Conservation (phyloP, 2,888 invertebrate genomes). For the Pseudococcus longispinus region DNA sequence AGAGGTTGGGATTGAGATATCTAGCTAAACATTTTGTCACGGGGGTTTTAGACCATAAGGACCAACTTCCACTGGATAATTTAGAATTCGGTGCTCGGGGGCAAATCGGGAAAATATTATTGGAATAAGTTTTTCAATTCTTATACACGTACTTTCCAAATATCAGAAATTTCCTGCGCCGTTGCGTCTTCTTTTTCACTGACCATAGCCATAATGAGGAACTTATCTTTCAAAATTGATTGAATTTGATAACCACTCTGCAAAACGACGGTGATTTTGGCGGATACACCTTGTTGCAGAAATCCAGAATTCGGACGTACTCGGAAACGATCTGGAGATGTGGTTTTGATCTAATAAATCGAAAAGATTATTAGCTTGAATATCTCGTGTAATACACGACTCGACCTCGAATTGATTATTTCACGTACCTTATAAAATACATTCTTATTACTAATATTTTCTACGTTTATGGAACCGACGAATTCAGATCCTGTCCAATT, state of each 20-base stretch:
- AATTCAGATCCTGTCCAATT: slow-evolving; percentile 54
- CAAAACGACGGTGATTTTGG: slow-evolving; percentile 75
- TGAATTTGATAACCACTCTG: slow-evolving; percentile 76
- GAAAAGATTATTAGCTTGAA: not conserved
- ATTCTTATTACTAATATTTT: slow-evolving; percentile 56
- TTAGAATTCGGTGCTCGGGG: no score
- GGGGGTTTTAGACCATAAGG: no score
- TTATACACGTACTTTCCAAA: slow-evolving; percentile 72
- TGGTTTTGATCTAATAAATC: slow-evolving; percentile 81
- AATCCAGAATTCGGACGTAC: slow-evolving; percentile 88
- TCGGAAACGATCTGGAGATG: slow-evolving; percentile 92
- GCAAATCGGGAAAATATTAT: no score
- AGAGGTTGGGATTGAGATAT: no score
- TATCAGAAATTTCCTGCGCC: slow-evolving; percentile 71
- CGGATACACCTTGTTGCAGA: slow-evolving; percentile 71
- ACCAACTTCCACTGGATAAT: no score
- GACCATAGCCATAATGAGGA: slow-evolving; percentile 83
- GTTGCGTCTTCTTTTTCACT: slow-evolving; percentile 68
- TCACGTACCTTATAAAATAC: slow-evolving; percentile 55
- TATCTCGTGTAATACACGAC: not conserved
- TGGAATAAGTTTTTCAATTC: not conserved
- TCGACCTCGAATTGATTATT: not conserved
- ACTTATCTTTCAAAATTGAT: slow-evolving; percentile 78
- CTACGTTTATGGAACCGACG: slow-evolving; percentile 53
- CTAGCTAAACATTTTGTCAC: no score